These are phyloP conservation scores for Oryctes rhinoceros DNA, from an alignment of 1,140 invertebrate species.

Conservation along the genomic window DNA sequence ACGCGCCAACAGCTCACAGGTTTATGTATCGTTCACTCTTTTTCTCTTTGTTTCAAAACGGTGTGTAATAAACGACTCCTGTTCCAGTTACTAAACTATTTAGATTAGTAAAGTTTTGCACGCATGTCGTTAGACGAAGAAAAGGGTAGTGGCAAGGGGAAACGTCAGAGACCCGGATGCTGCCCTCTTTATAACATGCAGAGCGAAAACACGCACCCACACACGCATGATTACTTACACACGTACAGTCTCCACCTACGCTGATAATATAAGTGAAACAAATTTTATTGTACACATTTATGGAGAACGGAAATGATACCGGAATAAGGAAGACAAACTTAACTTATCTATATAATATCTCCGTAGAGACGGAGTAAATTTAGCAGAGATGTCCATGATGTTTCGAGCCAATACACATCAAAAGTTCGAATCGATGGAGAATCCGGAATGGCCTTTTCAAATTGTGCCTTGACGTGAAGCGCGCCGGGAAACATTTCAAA, in stretches of 20 bases:
- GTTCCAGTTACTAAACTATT: constrained; percentile 5
- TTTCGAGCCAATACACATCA: constrained; percentile 49
- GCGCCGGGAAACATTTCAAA: constrained; percentile 43
- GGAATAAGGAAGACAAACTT: constrained; percentile 25
- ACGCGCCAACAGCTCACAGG: neutral
- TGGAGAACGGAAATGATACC: neutral
- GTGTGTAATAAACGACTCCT: constrained; percentile 1
- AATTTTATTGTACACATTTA: constrained; percentile 8
- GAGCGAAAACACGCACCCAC: neutral
- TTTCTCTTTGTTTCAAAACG: neutral
- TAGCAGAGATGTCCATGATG: constrained; percentile 44
- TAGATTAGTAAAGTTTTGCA: constrained; percentile 4
- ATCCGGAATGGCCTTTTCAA: constrained; percentile 47
- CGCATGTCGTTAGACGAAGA: neutral
- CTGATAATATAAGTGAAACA: neutral
- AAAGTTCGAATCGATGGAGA: constrained; percentile 45
- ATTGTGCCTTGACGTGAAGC: constrained; percentile 42
- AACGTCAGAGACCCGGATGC: neutral
- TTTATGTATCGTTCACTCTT: neutral
- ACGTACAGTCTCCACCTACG: neutral
- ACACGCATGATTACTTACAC: neutral
- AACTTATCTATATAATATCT: constrained; percentile 45
- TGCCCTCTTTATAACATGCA: neutral
- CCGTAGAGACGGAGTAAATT: constrained; percentile 43
- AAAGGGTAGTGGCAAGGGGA: neutral